Base-by-base conservation (phyloP, 2,888 invertebrate species). In the Seira ritae region DNA sequence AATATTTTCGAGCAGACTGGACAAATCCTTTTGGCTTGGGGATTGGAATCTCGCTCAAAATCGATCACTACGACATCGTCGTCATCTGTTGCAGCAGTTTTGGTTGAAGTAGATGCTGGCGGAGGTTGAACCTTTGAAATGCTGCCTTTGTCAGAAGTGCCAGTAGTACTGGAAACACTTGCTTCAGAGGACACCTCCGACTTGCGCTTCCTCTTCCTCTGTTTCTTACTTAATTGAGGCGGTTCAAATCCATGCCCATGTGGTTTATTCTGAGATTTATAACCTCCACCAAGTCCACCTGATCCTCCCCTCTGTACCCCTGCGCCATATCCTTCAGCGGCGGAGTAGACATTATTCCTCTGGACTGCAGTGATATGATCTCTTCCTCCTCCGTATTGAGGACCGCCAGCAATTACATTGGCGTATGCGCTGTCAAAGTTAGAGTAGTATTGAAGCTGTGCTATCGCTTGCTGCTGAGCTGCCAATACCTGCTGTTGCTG, bases 1-100 rank as follows among this genome's bases (percentile, higher is more conserved):
- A 81, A 4, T 6, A 81, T 70, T 71, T 75, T 81, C 3, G 60
- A 46, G 37, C 80, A 81, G 20, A 81, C n/a, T 1, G 75, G 75
- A 69, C 80, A 81, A 50, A 75, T 75, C 10, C 80, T 10, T 50
- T 81, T 81, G 0, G 12, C 8, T 12, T 10, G 12, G 8, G 6
- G 6, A 46, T 46, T 46, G 6, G 46, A 10, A 12, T 46, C 46
- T 6, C 12, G 6, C 46, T 46, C 46, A 46, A 10, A 46, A 46
- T 46, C 46, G 12, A 46, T 46, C 6, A 10, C 12, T 46, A 12
- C 6, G 12, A 46, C 46, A 10, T 46, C 46, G 6, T 46, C 46
- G 46, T 46, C 46, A 6, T 6, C 46, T 46, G 6, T 46, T 46
- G 6, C 46, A 46, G 46, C 6, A 12, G 46, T 10, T 46, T 46